Percentiles rank a stretch among this genome's conserved stretches.
Evolutionary conservation across 2,113 vertebrate genomes (phyloP).

Genomic region (Oncorhynchus masou): DNA sequence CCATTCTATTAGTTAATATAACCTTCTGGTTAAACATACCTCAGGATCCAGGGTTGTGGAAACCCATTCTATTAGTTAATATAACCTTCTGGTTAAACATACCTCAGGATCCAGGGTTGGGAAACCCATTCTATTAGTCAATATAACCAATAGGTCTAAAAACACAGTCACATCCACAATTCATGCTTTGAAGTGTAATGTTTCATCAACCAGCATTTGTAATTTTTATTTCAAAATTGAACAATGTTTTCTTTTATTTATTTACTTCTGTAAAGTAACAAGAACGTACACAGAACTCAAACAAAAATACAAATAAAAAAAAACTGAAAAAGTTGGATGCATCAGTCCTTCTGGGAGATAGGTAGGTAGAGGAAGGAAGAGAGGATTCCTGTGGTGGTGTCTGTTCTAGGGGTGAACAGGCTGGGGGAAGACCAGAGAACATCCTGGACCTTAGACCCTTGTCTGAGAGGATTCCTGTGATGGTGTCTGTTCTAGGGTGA

Average conservation of each 20-base stretch:
- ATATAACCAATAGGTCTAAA: neutral
- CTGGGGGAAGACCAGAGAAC: too few species aligned
- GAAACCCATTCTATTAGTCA: too few species aligned
- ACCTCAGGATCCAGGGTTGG: too few species aligned
- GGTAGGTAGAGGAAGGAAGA: neutral
- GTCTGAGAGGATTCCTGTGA: too few species aligned
- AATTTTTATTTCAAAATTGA: constrained; percentile 51
- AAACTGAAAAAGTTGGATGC: constrained; percentile 21
- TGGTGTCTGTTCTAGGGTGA: too few species aligned
- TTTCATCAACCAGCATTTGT: constrained; percentile 28
- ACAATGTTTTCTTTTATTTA: constrained; percentile 12
- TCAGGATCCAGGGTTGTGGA: too few species aligned
- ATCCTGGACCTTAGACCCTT: too few species aligned
- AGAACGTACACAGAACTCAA: constrained; percentile 18
- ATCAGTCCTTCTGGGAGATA: neutral
- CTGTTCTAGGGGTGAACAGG: too few species aligned
- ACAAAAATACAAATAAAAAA: constrained; percentile 23
- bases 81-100: too few species aligned
- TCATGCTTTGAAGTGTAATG: neutral
- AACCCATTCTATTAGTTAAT: too few species aligned
- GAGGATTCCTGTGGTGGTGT: neutral
- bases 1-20: too few species aligned
- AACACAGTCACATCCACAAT: constrained; percentile 2
- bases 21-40: too few species aligned
- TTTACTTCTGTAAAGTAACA: constrained; percentile 36